Base-by-base conservation (phyloP, 2,888 invertebrate genomes). In the Itoplectis maculator region DNA sequence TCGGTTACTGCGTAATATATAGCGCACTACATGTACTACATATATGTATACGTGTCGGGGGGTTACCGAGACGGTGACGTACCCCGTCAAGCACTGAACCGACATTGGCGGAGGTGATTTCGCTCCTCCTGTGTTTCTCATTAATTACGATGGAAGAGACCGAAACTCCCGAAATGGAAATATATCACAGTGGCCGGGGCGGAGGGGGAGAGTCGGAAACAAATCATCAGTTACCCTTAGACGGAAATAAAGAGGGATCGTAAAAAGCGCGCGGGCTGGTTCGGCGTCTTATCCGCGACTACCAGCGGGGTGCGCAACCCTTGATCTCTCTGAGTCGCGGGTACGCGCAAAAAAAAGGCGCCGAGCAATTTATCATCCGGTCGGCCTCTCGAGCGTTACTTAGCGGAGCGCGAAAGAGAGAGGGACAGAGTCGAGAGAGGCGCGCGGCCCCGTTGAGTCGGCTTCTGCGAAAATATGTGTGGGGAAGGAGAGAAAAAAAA, bases 341-440 rank as follows among this genome's bases (percentile, higher is more conserved):
- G 63, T n/a, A 40, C 45, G 54, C 20, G 49, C 37, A 72, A 61
- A 51, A 72, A 66, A 73, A 59, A 45, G 40, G 45, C 49, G 40
- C 13, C 29, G 65, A 82, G 49, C 69, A 47, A 78, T 82, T 74
- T 74, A 82, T 82, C 81, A 82, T 73, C 45, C 54, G 70, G 35
- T 42, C 54, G 70, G 35, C 35, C 47, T 49, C 63, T 78, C 20
- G 40, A 15, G 9, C 49, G 47, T 59, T 42, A 20, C 20, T 35
- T 37, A 69, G n/a, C 47, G 11, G 59, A 56, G 51, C 15, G 37
- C n/a, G n/a, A n/a, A n/a, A n/a, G n/a, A n/a, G n/a, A n/a, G n/a
- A n/a, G n/a, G n/a, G n/a, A n/a, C n/a, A 47, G 37, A 73, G 61
- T 61, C 61, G n/a, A 73, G n/a, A 2, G 61, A 73, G 15, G 45